Evolutionary conservation across 2,888 invertebrate species (phyloP).

Genomic region (Lasioglossum vierecki): DNA sequence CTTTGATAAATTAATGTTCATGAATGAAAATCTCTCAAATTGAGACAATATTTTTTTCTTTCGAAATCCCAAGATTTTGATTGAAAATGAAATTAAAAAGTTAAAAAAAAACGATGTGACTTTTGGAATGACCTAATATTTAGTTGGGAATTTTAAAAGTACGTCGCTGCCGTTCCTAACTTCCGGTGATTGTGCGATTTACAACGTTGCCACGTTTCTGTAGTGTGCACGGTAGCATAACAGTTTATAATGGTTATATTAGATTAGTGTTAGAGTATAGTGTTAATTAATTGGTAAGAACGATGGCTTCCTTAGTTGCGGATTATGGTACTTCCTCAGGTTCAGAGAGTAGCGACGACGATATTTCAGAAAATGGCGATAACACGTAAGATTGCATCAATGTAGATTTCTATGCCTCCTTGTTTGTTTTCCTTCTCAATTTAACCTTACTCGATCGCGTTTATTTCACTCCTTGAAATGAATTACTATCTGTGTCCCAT

Average conservation of each 20-base stretch:
- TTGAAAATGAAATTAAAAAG: neutral
- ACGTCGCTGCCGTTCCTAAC: conserved; percentile 17
- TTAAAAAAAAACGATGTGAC: neutral
- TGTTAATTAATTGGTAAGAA: conserved; percentile 68
- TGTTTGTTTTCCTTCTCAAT: conserved; percentile 54
- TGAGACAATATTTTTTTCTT: neutral
- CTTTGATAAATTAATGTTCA: neutral
- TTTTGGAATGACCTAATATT: conserved; percentile 14
- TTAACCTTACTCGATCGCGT: conserved; percentile 46
- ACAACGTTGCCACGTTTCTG: conserved; percentile 67
- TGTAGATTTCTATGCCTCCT: conserved; percentile 37
- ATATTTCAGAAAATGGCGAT: conserved; percentile 76
- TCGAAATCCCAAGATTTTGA: neutral
- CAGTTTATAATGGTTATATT: conserved; percentile 68
- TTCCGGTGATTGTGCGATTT: conserved; percentile 54
- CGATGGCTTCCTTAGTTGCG: conserved; percentile 88
- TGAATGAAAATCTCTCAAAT: neutral
- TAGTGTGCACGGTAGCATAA: conserved; percentile 48
- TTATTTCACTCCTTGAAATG: conserved; percentile 6
- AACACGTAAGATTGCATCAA: conserved; percentile 78
- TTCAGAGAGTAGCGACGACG: conserved; percentile 84
- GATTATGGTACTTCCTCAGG: conserved; percentile 88
- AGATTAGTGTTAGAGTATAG: conserved; percentile 68
- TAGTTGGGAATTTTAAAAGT: conserved; percentile 34
- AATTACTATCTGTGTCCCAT: neutral